A percentile compares a stretch with the other conserved stretches of the same genome.
Conservation (phyloP, 2,888 invertebrate species). For the Microctonus brassicae region DNA sequence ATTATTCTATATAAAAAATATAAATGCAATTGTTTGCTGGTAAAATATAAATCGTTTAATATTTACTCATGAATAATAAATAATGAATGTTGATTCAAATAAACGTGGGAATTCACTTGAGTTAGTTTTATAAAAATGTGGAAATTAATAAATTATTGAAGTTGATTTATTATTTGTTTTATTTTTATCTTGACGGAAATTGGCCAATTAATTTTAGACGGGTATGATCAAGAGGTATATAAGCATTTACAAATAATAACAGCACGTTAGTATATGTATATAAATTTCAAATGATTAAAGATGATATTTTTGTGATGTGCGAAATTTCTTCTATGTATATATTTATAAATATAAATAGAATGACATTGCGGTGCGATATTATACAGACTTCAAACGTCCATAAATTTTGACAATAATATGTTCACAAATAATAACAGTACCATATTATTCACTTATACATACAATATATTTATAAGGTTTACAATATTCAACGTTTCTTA, state of each 20-base stretch:
- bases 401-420: slow-evolving; percentile 2
- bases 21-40: too few species aligned
- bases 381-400: not conserved
- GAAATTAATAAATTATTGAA: not conserved
- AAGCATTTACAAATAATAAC: slow-evolving; percentile 16
- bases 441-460: slow-evolving; percentile 23
- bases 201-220: not conserved
- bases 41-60: too few species aligned
- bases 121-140: too few species aligned
- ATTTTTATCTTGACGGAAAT: not conserved
- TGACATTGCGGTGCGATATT: not conserved
- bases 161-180: not conserved
- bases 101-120: too few species aligned
- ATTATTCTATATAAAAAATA: too few species aligned
- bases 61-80: too few species aligned
- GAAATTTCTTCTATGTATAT: not conserved
- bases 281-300: too few species aligned
- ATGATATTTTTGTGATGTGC: slow-evolving; percentile 2
- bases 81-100: too few species aligned
- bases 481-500: slow-evolving; percentile 23
- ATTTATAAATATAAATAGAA: not conserved
- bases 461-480: slow-evolving; percentile 21
- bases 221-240: slow-evolving; percentile 1
- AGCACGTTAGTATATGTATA: slow-evolving; percentile 8
- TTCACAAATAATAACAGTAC: slow-evolving; percentile 22